Percentiles rank a stretch among this genome's conserved stretches.
Evolutionary conservation across 2,113 vertebrate species (phyloP).

Genomic region (Salvator merianae): DNA sequence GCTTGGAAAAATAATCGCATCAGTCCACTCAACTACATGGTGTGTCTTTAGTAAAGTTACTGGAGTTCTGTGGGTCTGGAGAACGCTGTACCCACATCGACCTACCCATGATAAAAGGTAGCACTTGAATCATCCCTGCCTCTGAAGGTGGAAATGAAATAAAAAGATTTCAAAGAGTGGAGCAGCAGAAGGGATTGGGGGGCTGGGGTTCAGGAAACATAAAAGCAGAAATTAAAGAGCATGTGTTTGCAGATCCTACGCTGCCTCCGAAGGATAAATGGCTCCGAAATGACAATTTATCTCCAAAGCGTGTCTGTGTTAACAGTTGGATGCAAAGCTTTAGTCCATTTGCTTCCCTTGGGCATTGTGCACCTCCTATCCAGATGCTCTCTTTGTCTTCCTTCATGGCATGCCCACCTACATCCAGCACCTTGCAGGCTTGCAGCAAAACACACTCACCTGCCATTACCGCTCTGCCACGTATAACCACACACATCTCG

Average conservation of each 20-base stretch:
- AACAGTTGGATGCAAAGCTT: constrained; percentile 9
- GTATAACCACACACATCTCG: background rate
- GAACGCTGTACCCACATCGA: background rate
- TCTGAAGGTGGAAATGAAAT: background rate
- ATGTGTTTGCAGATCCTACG: constrained; percentile 1
- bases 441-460: background rate
- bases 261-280: constrained; percentile 10
- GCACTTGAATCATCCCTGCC: background rate
- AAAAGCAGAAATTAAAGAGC: background rate
- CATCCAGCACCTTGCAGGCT: background rate
- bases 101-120: background rate
- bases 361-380: background rate
- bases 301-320: background rate
- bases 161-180: background rate
- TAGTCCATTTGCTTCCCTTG: constrained; percentile 7
- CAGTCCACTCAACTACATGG: background rate
- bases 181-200: background rate
- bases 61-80: background rate
- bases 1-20: background rate
- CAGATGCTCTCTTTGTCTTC: constrained; percentile 27
- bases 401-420: constrained; percentile 1
- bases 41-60: background rate
- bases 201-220: background rate
- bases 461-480: constrained; percentile 1
- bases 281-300: background rate